phyloP scores from a whole-genome alignment of 2,113 vertebrate species.

The Guaruba guarouba region DNA sequence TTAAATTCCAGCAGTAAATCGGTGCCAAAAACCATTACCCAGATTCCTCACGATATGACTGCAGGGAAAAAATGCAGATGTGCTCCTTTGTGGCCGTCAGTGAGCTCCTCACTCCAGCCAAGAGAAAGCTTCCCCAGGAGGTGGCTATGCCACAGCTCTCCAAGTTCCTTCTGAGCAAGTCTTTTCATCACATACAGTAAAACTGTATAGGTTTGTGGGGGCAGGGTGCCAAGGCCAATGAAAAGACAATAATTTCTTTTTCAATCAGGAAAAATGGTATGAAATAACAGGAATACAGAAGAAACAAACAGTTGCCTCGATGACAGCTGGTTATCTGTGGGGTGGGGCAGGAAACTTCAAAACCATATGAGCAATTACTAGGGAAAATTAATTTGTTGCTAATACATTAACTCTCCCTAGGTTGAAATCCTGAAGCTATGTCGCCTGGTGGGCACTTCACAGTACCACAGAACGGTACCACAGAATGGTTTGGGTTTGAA shows the following conservation, averaged over 20 bases:
- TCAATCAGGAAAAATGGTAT: not conserved
- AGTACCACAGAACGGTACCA: not conserved
- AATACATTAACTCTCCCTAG: not conserved
- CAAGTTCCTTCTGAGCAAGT: not conserved
- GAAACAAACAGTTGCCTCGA: not conserved
- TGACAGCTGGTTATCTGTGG: not conserved
- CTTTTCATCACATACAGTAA: not conserved
- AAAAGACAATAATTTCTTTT: not conserved
- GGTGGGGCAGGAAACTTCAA: not conserved
- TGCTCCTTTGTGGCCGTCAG: not conserved
- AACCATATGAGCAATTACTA: not conserved
- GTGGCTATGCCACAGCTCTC: not conserved
- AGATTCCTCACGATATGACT: not conserved
- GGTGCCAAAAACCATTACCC: not conserved
- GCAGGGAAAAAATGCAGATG: not conserved
- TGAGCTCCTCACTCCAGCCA: not conserved
- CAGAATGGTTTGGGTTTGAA: not conserved
- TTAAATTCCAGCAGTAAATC: not conserved
- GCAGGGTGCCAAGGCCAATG: not conserved
- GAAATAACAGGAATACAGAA: not conserved
- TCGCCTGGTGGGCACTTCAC: not conserved
- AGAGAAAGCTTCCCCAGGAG: not conserved
- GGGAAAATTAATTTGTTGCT: not conserved
- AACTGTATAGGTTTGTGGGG: not conserved
- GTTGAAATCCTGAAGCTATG: not conserved